phyloP scores from a whole-genome alignment of 2,113 vertebrate genomes.

The Calypte anna region DNA sequence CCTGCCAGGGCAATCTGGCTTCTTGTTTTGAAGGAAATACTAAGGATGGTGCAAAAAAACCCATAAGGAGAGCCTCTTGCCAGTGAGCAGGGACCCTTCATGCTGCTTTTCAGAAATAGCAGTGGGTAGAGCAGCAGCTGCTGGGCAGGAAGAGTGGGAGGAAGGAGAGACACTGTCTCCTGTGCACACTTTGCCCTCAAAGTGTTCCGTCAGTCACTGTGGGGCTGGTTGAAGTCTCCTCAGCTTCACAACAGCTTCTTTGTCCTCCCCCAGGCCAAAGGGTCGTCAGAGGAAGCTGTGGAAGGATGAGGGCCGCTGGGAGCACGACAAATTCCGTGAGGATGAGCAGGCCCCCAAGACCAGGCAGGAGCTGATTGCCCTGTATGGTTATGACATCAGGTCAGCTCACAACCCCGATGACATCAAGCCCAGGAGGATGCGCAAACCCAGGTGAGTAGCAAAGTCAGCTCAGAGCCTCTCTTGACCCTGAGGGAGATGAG shows the following conservation, averaged over 20 bases:
- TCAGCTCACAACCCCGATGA: slow-evolving; percentile 86
- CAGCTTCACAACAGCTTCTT: background rate
- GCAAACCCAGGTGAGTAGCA: slow-evolving; percentile 85
- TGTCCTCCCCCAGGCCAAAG: slow-evolving; percentile 83
- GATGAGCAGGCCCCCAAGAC: slow-evolving; percentile 97
- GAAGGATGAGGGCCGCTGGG: slow-evolving; percentile 98
- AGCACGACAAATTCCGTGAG: slow-evolving; percentile 94
- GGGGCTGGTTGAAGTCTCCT: background rate
- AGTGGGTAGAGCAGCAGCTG: background rate
- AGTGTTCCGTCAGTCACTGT: rapidly evolving
- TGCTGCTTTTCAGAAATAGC: background rate
- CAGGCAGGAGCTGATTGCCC: slow-evolving; percentile 91
- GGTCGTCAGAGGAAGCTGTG: slow-evolving; percentile 93
- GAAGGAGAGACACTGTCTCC: background rate
- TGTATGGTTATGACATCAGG: slow-evolving; percentile 97
- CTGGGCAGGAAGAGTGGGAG: background rate
- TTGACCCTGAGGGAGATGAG: rapidly evolving
- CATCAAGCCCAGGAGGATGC: slow-evolving; percentile 80
- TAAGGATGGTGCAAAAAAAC: background rate
- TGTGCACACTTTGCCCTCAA: background rate
- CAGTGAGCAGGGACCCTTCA: background rate
- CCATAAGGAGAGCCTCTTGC: rapidly evolving
- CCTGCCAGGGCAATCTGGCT: background rate
- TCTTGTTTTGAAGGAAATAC: background rate
- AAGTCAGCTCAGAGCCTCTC: background rate